Percentiles rank a stretch among this genome's conserved stretches.
Conservation (phyloP, 2,113 vertebrate genomes). For the Cisticola juncidis region DNA sequence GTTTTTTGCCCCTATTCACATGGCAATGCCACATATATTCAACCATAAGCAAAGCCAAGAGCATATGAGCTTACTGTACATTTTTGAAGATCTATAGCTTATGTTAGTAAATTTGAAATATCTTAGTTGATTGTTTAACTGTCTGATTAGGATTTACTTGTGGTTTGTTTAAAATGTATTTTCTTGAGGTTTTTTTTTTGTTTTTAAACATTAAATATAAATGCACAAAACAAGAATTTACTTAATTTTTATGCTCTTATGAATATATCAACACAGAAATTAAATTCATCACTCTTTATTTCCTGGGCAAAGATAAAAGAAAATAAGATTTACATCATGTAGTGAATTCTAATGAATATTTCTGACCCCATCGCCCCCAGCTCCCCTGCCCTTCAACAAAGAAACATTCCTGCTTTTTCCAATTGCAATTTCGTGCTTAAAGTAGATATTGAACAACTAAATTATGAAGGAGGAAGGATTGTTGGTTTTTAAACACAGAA, state of each 20-base stretch:
- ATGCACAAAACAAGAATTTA: not conserved
- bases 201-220: not conserved
- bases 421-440: not conserved
- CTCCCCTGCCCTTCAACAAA: not conserved
- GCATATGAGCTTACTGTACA: not conserved
- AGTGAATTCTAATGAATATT: not conserved
- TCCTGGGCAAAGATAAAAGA: not conserved
- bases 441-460: not conserved
- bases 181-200: not conserved
- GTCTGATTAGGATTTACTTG: not conserved
- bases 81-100: not conserved
- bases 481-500: not conserved
- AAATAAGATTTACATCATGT: not conserved
- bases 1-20: not conserved
- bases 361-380: accelerated
- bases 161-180: not conserved
- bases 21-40: not conserved
- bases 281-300: not conserved
- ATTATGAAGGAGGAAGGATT: not conserved
- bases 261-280: not conserved
- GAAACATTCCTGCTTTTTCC: not conserved
- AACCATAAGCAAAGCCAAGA: not conserved
- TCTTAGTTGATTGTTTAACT: not conserved
- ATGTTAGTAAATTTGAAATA: not conserved
- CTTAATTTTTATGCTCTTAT: not conserved